These are phyloP conservation scores for Magallana nippona DNA, from an alignment of 2,888 invertebrate species.

Conservation along the genomic window DNA sequence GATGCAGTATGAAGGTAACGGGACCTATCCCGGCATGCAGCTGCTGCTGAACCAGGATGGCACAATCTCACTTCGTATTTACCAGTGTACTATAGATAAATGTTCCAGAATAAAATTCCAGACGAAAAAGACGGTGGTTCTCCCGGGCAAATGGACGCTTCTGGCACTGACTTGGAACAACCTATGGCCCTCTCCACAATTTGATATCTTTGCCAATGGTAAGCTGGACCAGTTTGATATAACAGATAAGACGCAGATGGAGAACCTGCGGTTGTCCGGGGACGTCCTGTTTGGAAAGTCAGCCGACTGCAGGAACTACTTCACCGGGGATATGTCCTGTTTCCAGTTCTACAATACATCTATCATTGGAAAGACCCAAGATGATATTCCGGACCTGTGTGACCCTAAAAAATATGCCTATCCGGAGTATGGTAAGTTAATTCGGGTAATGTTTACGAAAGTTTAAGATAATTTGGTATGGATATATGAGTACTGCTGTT, in stretches of 20 bases:
- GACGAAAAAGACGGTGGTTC: not conserved
- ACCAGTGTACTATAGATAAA: not conserved
- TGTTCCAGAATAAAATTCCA: not conserved
- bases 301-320: not conserved
- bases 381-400: not conserved
- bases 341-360: slow-evolving; percentile 30
- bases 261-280: not conserved
- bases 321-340: slow-evolving; percentile 25
- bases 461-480: no score
- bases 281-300: slow-evolving; percentile 2
- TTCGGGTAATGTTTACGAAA: no score
- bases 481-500: no score
- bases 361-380: not conserved
- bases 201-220: not conserved
- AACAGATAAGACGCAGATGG: not conserved
- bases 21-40: slow-evolving; percentile 22
- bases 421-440: no score
- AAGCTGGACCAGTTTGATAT: not conserved
- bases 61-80: not conserved
- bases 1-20: slow-evolving; percentile 17
- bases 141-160: slow-evolving; percentile 4
- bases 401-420: not conserved
- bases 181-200: not conserved
- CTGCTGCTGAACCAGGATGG: not conserved
- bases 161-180: slow-evolving; percentile 8